Percentiles rank a stretch among this genome's conserved stretches.
phyloP scores from a whole-genome alignment of 1,140 invertebrate species.

The Camponotus floridanus region DNA sequence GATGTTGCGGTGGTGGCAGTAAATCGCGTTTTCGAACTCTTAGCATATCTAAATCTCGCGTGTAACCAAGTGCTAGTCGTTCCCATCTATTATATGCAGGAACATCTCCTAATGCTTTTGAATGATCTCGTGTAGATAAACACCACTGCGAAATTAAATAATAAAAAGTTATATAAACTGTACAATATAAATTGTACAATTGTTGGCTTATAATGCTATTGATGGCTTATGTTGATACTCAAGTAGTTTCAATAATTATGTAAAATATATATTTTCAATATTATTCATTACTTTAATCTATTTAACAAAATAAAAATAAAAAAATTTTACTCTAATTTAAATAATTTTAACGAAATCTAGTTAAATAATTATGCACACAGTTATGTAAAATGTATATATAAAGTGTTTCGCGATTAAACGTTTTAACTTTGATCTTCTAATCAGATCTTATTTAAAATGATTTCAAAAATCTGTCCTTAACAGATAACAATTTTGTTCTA shows the following conservation, averaged over 20 bases:
- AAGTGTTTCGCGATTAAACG: too few species aligned
- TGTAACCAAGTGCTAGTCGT: constrained; percentile 93
- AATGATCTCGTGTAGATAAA: constrained; percentile 94
- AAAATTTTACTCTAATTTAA: too few species aligned
- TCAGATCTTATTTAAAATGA: too few species aligned
- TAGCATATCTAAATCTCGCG: constrained; percentile 96
- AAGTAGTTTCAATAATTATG: not conserved
- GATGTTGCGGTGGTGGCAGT: constrained; percentile 94
- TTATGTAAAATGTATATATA: too few species aligned
- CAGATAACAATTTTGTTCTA: too few species aligned
- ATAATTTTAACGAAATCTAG: too few species aligned
- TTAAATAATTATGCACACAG: too few species aligned
- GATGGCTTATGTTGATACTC: not conserved
- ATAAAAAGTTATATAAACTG: not conserved
- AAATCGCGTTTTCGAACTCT: constrained; percentile 87
- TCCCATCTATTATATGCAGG: constrained; percentile 96
- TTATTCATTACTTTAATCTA: too few species aligned
- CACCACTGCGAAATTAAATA: constrained; percentile 86
- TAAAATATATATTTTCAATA: too few species aligned
- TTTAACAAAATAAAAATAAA: too few species aligned
- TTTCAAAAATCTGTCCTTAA: too few species aligned
- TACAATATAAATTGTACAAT: not conserved
- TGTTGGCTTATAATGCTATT: not conserved
- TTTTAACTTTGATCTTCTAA: too few species aligned
- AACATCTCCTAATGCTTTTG: constrained; percentile 97